Evolutionary conservation across 2,797 vertebrate genomes (phyloP).

Genomic region (Eidolon dupreanum): DNA sequence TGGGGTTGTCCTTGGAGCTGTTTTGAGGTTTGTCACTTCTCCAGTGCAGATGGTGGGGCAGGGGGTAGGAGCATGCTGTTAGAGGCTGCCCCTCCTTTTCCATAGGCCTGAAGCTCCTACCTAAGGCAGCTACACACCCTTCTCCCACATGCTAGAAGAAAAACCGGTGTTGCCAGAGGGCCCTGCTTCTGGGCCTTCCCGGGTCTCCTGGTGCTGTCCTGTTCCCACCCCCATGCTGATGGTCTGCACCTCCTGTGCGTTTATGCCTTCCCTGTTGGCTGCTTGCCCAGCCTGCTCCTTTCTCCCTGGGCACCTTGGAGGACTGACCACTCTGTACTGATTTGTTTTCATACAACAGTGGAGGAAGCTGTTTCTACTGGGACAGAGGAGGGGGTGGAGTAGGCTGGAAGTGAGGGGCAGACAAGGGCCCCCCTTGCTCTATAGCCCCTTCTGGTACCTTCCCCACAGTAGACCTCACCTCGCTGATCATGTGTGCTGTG

Average conservation of each 20-base stretch:
- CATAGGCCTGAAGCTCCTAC: background rate
- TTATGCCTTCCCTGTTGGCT: accelerated
- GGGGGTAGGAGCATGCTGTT: accelerated
- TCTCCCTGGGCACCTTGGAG: accelerated
- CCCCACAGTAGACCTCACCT: background rate
- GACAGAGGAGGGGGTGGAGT: too few relatives aligned
- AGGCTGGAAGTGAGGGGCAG: background rate
- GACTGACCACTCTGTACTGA: accelerated
- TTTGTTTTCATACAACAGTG: background rate
- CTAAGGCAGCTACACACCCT: too few relatives aligned
- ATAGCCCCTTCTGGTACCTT: background rate
- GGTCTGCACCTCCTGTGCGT: accelerated
- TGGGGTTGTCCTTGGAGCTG: background rate
- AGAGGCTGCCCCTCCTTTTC: background rate
- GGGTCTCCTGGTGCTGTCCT: background rate
- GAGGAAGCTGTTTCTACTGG: background rate
- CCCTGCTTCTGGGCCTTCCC: background rate
- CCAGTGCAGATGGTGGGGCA: accelerated
- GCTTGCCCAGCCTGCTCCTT: background rate
- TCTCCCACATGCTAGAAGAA: background rate
- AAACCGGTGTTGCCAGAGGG: background rate
- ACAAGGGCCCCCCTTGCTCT: background rate
- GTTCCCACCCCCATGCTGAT: accelerated
- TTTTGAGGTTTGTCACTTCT: background rate
- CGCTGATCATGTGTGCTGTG: accelerated